Percentiles rank a stretch among this genome's conserved stretches.
Conservation (phyloP, 2,797 vertebrate genomes). For the Siniperca undulata region DNA sequence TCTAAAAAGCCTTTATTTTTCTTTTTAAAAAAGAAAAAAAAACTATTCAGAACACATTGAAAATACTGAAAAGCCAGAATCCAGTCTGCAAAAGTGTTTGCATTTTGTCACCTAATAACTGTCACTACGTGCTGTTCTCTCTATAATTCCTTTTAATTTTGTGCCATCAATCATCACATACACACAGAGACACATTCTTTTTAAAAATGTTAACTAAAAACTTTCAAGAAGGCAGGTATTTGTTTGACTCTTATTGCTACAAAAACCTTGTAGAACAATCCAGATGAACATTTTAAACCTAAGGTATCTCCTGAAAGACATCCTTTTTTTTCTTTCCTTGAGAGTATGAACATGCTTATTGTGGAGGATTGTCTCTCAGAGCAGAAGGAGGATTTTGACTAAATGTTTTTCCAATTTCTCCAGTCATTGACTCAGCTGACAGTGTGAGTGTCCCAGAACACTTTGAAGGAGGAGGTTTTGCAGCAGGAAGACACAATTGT, state of each 20-base stretch:
- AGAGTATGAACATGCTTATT: neutral
- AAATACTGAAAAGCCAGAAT: slow-evolving; percentile 33
- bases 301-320: slow-evolving; percentile 19
- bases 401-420: slow-evolving; percentile 70
- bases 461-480: slow-evolving; percentile 4
- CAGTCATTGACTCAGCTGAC: slow-evolving; percentile 58
- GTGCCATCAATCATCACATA: neutral
- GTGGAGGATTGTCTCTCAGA: slow-evolving; percentile 7
- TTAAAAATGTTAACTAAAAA: slow-evolving; percentile 31
- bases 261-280: slow-evolving; percentile 14
- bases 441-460: slow-evolving; percentile 48
- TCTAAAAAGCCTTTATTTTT: slow-evolving; percentile 22
- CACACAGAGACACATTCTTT: slow-evolving; percentile 5
- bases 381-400: slow-evolving; percentile 34
- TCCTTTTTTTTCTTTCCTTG: neutral
- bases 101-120: slow-evolving; percentile 21
- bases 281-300: slow-evolving; percentile 26
- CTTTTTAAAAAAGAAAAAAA: neutral
- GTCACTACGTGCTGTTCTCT: slow-evolving; percentile 22
- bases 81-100: slow-evolving; percentile 16
- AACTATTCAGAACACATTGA: slow-evolving; percentile 22
- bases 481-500: slow-evolving; percentile 20
- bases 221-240: slow-evolving; percentile 28
- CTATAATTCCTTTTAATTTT: slow-evolving; percentile 22
- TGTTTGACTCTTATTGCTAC: slow-evolving; percentile 2